Evolutionary conservation across 2,888 invertebrate genomes (phyloP).

Genomic region (Philonicus albiceps): DNA sequence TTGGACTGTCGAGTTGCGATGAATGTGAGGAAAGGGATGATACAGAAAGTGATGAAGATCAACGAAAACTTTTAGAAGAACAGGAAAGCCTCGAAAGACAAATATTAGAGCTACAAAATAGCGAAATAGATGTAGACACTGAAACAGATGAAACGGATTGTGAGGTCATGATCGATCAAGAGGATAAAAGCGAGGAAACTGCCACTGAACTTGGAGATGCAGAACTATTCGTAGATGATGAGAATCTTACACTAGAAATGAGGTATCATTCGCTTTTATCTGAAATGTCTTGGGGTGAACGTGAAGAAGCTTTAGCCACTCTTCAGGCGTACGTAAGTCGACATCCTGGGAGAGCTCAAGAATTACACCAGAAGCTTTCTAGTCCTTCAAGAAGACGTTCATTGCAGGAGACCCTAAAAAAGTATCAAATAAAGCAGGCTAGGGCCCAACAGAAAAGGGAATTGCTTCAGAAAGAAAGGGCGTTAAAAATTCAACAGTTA

Average conservation of each 20-base stretch:
- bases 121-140: slow-evolving; percentile 78
- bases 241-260: slow-evolving; percentile 69
- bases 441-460: slow-evolving; percentile 88
- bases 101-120: slow-evolving; percentile 76
- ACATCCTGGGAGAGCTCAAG: slow-evolving; percentile 91
- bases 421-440: slow-evolving; percentile 89
- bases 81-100: slow-evolving; percentile 79
- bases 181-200: slow-evolving; percentile 54
- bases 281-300: slow-evolving; percentile 85
- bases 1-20: slow-evolving; percentile 61
- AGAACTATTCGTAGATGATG: slow-evolving; percentile 51
- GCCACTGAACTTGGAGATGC: background rate
- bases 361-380: slow-evolving; percentile 92
- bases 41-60: slow-evolving; percentile 73
- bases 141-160: slow-evolving; percentile 79
- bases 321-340: slow-evolving; percentile 81
- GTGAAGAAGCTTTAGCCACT: slow-evolving; percentile 81
- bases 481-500: slow-evolving; percentile 84
- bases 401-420: slow-evolving; percentile 79
- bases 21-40: slow-evolving; percentile 67
- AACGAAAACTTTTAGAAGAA: slow-evolving; percentile 77
- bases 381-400: slow-evolving; percentile 88
- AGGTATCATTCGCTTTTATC: slow-evolving; percentile 76
- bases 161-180: slow-evolving; percentile 57
- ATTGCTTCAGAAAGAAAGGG: slow-evolving; percentile 82